Evolutionary conservation across 64 coral and sea anemone genomes (phyloP).

Genomic region (Porites australiensis): DNA sequence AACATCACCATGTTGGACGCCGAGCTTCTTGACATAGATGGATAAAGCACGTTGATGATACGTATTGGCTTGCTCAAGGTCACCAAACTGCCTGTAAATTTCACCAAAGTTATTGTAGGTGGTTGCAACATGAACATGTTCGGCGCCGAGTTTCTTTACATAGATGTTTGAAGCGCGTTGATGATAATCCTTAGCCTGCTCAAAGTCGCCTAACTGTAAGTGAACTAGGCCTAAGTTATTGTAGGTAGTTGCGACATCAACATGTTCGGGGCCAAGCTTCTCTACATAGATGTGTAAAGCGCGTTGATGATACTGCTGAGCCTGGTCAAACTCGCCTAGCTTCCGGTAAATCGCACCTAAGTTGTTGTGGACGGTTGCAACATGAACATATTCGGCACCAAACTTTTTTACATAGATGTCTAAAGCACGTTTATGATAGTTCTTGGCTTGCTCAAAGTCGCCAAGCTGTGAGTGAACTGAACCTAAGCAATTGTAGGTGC

Average conservation of each 20-base stretch:
- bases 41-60: too few relatives aligned
- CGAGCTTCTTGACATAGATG: background rate
- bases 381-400: background rate
- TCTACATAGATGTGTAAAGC: background rate
- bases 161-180: slow-evolving; percentile 7
- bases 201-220: background rate
- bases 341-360: background rate
- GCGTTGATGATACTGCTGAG: background rate
- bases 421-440: background rate
- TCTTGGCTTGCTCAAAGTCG: background rate
- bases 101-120: too few relatives aligned
- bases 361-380: slow-evolving; percentile 1
- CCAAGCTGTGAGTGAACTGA: too few relatives aligned
- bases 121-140: too few relatives aligned
- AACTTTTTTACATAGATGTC: background rate
- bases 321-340: slow-evolving; percentile 15
- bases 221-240: background rate
- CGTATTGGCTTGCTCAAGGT: too few relatives aligned
- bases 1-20: background rate
- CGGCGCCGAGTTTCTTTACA: background rate
- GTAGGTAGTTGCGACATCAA: too few relatives aligned
- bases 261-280: background rate
- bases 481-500: too few relatives aligned
- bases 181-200: background rate
- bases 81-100: too few relatives aligned